A percentile compares a stretch with the other conserved stretches of the same genome.
Evolutionary conservation across 2,888 invertebrate genomes (phyloP).

Genomic region (Malachius bipustulatus): DNA sequence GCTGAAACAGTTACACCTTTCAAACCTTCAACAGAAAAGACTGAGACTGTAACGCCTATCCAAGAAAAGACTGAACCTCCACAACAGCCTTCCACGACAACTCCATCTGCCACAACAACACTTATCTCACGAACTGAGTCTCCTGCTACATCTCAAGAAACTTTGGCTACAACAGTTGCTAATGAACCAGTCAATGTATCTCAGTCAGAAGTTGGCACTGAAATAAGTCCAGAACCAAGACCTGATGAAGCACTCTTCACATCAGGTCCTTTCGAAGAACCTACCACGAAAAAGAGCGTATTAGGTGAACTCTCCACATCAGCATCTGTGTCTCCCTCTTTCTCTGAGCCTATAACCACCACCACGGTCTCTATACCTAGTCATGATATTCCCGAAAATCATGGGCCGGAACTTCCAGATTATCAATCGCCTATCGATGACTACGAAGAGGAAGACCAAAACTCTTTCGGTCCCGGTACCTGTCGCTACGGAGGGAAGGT

Average conservation of each 20-base stretch:
- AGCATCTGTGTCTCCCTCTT: constrained; percentile 17
- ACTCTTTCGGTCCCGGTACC: constrained; percentile 74
- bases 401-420: constrained; percentile 30
- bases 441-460: constrained; percentile 65
- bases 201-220: background rate
- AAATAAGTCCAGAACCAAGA: no score
- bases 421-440: constrained; percentile 40
- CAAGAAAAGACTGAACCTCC: constrained; percentile 8
- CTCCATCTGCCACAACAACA: no score
- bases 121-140: constrained; percentile 8
- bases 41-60: constrained; percentile 3
- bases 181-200: background rate
- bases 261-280: constrained; percentile 18
- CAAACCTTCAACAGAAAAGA: constrained; percentile 10
- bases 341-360: constrained; percentile 10
- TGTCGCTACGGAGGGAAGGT: constrained; percentile 87
- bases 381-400: constrained; percentile 25
- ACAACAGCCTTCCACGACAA: constrained; percentile 12
- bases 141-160: constrained; percentile 10
- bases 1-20: constrained; percentile 6
- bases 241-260: constrained; percentile 14
- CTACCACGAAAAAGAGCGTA: constrained; percentile 18
- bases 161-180: constrained; percentile 6
- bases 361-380: constrained; percentile 16
- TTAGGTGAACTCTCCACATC: constrained; percentile 30